A percentile compares a stretch with the other conserved stretches of the same genome.
Conservation (phyloP, 2,797 vertebrate species). For the Ficedula albicollis region DNA sequence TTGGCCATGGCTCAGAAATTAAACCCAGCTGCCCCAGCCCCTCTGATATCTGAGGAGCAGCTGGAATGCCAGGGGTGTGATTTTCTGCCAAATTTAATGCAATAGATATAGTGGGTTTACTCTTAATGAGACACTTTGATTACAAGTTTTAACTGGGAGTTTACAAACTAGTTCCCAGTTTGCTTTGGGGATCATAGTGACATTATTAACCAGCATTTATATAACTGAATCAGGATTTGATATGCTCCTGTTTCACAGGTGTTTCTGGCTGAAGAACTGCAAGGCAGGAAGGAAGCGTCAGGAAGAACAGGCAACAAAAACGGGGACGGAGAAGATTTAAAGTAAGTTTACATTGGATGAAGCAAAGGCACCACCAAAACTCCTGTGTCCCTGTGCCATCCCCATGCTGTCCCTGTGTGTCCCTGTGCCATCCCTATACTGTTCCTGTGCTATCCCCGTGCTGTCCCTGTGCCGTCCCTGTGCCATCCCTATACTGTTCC, state of each 20-base stretch:
- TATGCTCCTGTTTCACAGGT: neutral
- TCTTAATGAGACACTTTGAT: accelerated
- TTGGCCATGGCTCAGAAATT: accelerated
- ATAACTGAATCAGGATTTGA: neutral
- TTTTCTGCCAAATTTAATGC: neutral
- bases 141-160: neutral
- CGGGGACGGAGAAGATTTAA: neutral
- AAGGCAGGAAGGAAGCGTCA: too few relatives aligned
- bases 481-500: too few relatives aligned
- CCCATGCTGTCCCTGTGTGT: too few relatives aligned
- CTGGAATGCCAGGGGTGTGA: neutral
- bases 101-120: neutral
- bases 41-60: neutral
- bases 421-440: too few relatives aligned
- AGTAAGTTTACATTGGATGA: neutral
- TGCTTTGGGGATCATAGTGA: neutral
- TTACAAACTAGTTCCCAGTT: neutral
- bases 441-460: too few relatives aligned
- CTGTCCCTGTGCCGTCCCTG: too few relatives aligned
- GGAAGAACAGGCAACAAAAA: neutral
- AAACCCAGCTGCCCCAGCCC: neutral
- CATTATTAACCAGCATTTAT: neutral
- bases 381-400: too few relatives aligned
- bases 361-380: neutral
- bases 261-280: too few relatives aligned